A percentile compares a stretch with the other conserved stretches of the same genome.
phyloP scores from a whole-genome alignment of 2,113 vertebrate species.

The Tamias sibiricus region DNA sequence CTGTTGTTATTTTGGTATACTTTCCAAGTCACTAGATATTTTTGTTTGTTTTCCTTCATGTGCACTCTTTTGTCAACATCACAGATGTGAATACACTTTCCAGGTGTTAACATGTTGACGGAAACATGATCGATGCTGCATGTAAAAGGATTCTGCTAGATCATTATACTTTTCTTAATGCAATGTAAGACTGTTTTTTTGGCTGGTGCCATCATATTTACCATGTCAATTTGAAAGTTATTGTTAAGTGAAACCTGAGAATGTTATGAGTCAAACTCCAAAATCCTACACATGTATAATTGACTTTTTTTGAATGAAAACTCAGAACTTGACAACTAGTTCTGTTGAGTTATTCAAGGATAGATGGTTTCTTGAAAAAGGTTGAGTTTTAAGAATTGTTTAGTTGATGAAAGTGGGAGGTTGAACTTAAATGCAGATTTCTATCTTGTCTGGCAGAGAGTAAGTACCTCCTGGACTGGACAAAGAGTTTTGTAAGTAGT shows the following conservation, averaged over 20 bases:
- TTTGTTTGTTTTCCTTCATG: background rate
- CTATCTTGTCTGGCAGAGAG: background rate
- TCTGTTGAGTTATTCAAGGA: background rate
- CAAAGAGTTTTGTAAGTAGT: background rate
- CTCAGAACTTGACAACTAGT: background rate
- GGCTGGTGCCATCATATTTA: background rate
- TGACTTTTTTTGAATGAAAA: background rate
- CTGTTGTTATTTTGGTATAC: background rate
- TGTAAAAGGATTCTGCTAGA: background rate
- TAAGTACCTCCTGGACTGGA: background rate
- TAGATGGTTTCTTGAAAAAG: background rate
- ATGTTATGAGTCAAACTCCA: background rate
- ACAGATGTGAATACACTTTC: background rate
- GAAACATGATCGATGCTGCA: background rate
- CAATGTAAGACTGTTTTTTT: background rate
- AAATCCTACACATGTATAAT: background rate
- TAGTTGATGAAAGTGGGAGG: background rate
- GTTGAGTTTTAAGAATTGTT: background rate
- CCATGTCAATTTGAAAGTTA: background rate
- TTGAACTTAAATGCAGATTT: background rate
- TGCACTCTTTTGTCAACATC: background rate
- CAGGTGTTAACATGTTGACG: background rate
- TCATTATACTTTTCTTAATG: background rate
- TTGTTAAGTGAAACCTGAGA: background rate
- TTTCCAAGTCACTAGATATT: background rate